Evolutionary conservation across 2,797 vertebrate species (phyloP).

Genomic region (Pseudocheirus occidentalis): DNA sequence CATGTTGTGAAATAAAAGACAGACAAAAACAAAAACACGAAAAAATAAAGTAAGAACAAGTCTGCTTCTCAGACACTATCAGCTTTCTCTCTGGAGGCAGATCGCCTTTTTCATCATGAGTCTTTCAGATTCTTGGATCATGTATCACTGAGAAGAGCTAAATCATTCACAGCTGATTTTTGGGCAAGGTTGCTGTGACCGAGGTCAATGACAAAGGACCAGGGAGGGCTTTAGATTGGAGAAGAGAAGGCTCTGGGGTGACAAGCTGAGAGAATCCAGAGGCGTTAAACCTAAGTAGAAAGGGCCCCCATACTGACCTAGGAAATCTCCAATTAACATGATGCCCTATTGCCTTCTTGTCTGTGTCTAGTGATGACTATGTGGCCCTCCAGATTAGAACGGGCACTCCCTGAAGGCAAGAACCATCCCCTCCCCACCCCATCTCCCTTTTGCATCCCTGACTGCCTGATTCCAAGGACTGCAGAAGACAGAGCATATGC

Average conservation of each 20-base stretch:
- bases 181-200: neutral
- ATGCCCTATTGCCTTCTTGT: too few relatives aligned
- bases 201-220: too few relatives aligned
- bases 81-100: neutral
- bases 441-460: too few relatives aligned
- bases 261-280: too few relatives aligned
- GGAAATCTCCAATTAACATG: too few relatives aligned
- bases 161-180: neutral
- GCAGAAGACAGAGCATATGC: neutral
- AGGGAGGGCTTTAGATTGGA: too few relatives aligned
- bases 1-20: neutral
- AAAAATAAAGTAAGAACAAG: neutral
- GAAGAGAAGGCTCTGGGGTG: too few relatives aligned
- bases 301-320: too few relatives aligned
- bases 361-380: too few relatives aligned
- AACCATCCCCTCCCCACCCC: too few relatives aligned
- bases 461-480: neutral
- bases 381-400: neutral
- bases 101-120: neutral
- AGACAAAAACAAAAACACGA: neutral
- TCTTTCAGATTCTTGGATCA: neutral
- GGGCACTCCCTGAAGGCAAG: neutral
- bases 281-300: too few relatives aligned
- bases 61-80: neutral
- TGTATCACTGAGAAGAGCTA: neutral